Evolutionary conservation across 2,797 vertebrate species (phyloP), one percentile per base, ranked within the genome.

Genomic region (Vultur gryphus): DNA sequence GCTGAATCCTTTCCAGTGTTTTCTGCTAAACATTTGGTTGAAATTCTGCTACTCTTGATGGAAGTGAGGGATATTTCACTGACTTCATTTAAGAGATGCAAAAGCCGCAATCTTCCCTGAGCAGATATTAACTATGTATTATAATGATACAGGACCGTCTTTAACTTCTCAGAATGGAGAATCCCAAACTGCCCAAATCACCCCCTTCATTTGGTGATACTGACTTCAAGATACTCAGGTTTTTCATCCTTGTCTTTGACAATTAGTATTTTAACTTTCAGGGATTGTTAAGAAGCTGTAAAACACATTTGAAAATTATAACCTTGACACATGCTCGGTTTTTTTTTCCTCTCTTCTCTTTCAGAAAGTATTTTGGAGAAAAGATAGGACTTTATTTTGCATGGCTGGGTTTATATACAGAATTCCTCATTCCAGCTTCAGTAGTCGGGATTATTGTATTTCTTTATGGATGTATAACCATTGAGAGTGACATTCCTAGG

Each of bases 321-420:
- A 5, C 25, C 6, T 77, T 95, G 65, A 77, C 73, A 55, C 4
- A 2, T 79, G 16, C 43, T 58, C n/a, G 52, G 7, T 41, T 25
- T 80, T 43, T 33, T 66, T 48, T 5, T 29, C 8, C 8, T 84
- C 48, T 49, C 61, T 78, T 94, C 49, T 92, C 84, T 96, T 96
- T 87, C 97, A 99, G 99, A 96, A 99, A 99, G 91, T 99, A 99
- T 98, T 99, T 99, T 98, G 99, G 99, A 95, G 99, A 99, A 97
- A 99, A 99, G 98, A 99, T 99, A 77, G 99, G 99, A 69, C 98
- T 99, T 94, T 99, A 99, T 97, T 99, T 99, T 98, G 99, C 99
- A 65, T 99, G 99, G 99, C 97, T 99, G 96, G 99, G 99, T 83
- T 98, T 99, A 92, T 99, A 99, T 84, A 99, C 99, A 31, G 98